These are phyloP conservation scores for Cheilosia vulpina DNA, from an alignment of 2,888 invertebrate species.

Conservation along the genomic window DNA sequence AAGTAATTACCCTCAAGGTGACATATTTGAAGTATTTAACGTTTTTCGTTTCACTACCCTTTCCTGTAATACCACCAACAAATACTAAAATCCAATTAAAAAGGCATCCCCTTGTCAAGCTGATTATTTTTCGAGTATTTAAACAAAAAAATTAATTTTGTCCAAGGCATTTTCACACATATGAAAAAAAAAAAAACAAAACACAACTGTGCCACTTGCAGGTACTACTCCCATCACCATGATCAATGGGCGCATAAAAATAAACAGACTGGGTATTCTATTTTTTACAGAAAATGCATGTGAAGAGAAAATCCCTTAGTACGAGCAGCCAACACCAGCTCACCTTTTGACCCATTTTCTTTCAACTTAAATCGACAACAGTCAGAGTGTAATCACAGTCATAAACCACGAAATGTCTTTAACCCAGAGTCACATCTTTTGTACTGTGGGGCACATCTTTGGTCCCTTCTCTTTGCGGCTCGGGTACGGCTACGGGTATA, in stretches of 20 bases:
- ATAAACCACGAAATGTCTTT: constrained; percentile 74
- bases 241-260: constrained; percentile 22
- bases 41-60: too few relatives aligned
- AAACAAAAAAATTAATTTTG: background rate
- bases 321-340: constrained; percentile 27
- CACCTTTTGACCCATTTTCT: constrained; percentile 73
- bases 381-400: constrained; percentile 65
- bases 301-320: constrained; percentile 65
- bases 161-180: background rate
- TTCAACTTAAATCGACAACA: constrained; percentile 53
- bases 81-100: too few relatives aligned
- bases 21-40: too few relatives aligned
- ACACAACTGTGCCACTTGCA: constrained; percentile 47
- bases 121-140: background rate
- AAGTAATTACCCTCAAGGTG: too few relatives aligned
- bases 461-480: background rate
- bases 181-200: constrained; percentile 10
- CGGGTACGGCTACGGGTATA: background rate
- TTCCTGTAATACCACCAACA: too few relatives aligned
- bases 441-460: constrained; percentile 23
- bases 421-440: constrained; percentile 65
- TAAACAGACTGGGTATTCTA: background rate
- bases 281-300: constrained; percentile 17
- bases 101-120: too few relatives aligned
- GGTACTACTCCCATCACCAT: constrained; percentile 34